Conservation (phyloP, 2,113 vertebrate genomes). For the Cyanoderma ruficeps region DNA sequence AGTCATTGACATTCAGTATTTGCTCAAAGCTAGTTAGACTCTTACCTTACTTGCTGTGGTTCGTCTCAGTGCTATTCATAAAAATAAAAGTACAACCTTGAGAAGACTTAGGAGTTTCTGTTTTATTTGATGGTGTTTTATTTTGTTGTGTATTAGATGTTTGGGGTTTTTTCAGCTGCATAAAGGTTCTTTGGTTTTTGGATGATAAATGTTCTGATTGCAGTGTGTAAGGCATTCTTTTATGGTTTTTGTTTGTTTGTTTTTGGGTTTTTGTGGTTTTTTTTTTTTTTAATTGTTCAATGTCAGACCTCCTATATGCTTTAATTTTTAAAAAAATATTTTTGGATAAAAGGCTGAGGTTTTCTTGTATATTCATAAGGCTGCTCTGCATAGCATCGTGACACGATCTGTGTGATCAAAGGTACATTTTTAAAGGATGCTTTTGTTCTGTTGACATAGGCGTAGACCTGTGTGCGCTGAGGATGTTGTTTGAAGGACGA, state of each 20-base stretch:
- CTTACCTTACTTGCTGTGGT: not conserved
- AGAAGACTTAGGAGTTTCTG: not conserved
- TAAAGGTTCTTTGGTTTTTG: not conserved
- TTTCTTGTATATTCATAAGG: not conserved
- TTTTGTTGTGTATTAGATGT: not conserved
- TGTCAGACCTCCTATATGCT: not conserved
- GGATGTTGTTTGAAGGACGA: not conserved
- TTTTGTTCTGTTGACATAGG: not conserved
- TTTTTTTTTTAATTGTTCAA: not conserved
- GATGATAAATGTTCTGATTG: not conserved
- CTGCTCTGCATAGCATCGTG: not conserved
- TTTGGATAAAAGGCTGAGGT: constrained; percentile 6
- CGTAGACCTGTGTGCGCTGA: not conserved
- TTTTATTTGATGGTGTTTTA: not conserved
- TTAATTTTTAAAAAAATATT: not conserved
- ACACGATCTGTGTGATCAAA: constrained; percentile 14
- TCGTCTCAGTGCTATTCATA: not conserved
- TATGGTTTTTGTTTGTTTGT: not conserved
- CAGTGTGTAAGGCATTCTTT: not conserved
- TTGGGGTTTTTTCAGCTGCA: not conserved
- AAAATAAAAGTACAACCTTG: not conserved
- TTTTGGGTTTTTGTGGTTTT: not conserved
- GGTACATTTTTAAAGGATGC: not conserved
- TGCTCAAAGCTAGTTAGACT: not conserved
- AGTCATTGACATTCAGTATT: not conserved